Base-by-base conservation (phyloP, 2,113 vertebrate genomes). In the Abramis brama region DNA sequence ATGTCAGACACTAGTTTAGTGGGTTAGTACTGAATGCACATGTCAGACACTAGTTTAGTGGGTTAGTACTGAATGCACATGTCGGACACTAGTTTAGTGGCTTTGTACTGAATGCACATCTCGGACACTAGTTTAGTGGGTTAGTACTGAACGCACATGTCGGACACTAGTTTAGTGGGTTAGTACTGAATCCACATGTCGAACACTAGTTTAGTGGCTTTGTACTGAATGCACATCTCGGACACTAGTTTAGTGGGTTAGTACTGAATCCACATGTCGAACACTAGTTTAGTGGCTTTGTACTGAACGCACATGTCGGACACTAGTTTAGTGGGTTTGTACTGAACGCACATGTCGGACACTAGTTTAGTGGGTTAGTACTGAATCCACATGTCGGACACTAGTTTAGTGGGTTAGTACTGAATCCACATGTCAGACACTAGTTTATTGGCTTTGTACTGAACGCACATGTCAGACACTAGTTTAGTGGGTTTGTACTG, bases 231-330 rank as follows among this genome's bases (percentile, higher is more conserved):
- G 6, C 62, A 30, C 62, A 17, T 30, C 0, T 7, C 1, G 1
- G 30, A 68, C 5, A 33, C 30, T 19, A 36, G 64, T 68, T 30
- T 17, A 68, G 64, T 33, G 2, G 30, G 7, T 70, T 9, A 19
- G 6, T 21, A 3, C 2, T 70, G 6, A 15, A 15, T 0, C 19
- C 6, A 0, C 1, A 21, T 1, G 0, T 17, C 7, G 1, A 17
- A 21, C 6, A 36, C 17, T 39, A 30, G 30, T 30, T 30, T 30
- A 30, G 30, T 19, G 0, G 15, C 2, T 9, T 36, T 1, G 15
- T 33, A 21, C 7, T 68, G 6, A 68, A 36, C 0, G 6, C 62
- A 64, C 10, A 64, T n/a, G 2, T 27, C 1, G 0, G 6, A 66
- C 5, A 66, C 11, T 15, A 6, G 12, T 66, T 66, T 6, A 66